Evolutionary conservation across 2,888 invertebrate species (phyloP), one percentile per base, ranked within the genome.

Genomic region (Elgonia sp.): DNA sequence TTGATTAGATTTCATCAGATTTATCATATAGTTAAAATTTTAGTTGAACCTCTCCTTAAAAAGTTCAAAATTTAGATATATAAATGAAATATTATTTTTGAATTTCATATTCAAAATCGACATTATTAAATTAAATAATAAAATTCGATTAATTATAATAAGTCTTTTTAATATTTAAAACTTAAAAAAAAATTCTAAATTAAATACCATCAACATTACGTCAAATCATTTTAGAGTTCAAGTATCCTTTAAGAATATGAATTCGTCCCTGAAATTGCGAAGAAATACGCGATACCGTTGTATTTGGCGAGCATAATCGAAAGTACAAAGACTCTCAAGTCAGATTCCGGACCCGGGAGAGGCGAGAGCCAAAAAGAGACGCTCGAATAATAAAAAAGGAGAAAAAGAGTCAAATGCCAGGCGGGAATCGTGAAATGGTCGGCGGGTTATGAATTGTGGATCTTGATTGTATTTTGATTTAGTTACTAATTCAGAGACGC

Each of bases 391-490:
- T 39, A 42, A 65, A 82, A 53, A 77, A 37, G 40, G 60, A 83
- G 63, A 80, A 29, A 63, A 65, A 39, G 65, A 76, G 81, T 60
- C 80, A 75, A 84, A 84, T 84, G 70, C 84, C 84, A 80, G 57
- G 6, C 81, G 46, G 65, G 57, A 77, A 40, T 80, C 84, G 84
- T 81, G 87, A 76, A 84, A 76, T 20, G 72, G 55, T 65, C 60
- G 79, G 50, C 84, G 42, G 18, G 81, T 88, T 84, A 88, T 88
- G 84, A 88, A 76, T 88, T 84, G 84, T 84, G 60, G 77, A 84
- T 88, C 84, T 88, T 88, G 87, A 88, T 88, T 77, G 42, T 42
- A 73, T 81, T 88, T 88, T 88, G 87, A 84, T 88, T 88, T 82
- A 88, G 81, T 82, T 88, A 81, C 87, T 88, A 88, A 88, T 82